Base-by-base conservation (phyloP, 2,888 invertebrate genomes). In the Drosophila mulleri region DNA sequence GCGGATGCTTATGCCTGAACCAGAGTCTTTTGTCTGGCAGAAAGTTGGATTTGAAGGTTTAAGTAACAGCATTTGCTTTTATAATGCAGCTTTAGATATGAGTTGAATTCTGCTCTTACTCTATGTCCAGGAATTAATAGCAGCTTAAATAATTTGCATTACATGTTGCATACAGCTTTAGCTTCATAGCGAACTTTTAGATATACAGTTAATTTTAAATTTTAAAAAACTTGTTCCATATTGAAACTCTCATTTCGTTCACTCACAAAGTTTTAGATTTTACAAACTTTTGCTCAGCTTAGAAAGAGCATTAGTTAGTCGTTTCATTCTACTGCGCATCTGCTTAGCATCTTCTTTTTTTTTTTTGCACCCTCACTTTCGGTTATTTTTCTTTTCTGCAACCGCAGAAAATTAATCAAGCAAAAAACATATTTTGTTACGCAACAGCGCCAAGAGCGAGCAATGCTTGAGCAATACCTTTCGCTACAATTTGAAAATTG, bases 391-490 rank as follows among this genome's bases (percentile, higher is more conserved):
- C 8, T 2, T 8, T 29, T 29, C 29, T 29, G 29, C 29, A 29
- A 69, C 71, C 76, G 60, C 74, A 75, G 72, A 81, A 80, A 88
- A 83, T 86, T 88, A 88, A 86, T 86, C 85, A 85, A 86, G 88
- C 78, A 82, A 82, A 85, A 77, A 66, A 67, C 63, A 77, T 64
- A 42, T 70, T 75, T 75, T 44, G 23, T 78, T 71, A 77, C 79
- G 77, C 82, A 65, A 70, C 61, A 56, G 23, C 82, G 69, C 79
- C 79, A 69, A 68, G 57, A 70, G 56, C 54, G 60, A 47, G 50
- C 80, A 29, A 68, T 60, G 62, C 50, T 54, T 47, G 44, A 41
- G 32, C 32, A 57, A 48, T 64, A 61, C 72, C 63, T 65, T 54
- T 59, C n/a, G 41, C 45, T 41, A 76, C 61, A 71, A 79, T 58